These are phyloP conservation scores for Cosmia pyralina DNA, from an alignment of 2,888 invertebrate species.

Conservation along the genomic window DNA sequence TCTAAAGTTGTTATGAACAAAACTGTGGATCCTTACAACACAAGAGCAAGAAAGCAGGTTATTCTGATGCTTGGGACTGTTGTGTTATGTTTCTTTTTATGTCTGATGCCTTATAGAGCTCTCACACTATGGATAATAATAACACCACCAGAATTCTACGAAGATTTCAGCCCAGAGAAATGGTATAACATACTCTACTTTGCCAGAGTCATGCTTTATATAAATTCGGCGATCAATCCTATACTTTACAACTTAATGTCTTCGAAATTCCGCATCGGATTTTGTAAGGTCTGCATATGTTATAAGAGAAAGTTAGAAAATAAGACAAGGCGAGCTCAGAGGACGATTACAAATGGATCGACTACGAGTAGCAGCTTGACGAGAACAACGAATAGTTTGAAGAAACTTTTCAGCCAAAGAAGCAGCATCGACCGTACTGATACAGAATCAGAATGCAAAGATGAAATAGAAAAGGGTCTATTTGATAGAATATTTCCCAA, in stretches of 20 bases:
- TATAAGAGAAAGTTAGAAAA: slow-evolving; percentile 84
- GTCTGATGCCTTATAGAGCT: slow-evolving; percentile 96
- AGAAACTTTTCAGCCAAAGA: slow-evolving; percentile 87
- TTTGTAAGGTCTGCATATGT: slow-evolving; percentile 92
- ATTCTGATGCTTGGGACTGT: slow-evolving; percentile 96
- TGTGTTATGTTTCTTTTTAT: slow-evolving; percentile 96
- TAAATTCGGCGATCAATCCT: slow-evolving; percentile 97
- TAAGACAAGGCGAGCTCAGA: slow-evolving; percentile 82
- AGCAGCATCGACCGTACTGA: slow-evolving; percentile 84
- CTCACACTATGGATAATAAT: slow-evolving; percentile 95
- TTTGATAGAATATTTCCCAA: slow-evolving; percentile 82
- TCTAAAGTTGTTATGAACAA: slow-evolving; percentile 93
- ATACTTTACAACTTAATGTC: slow-evolving; percentile 98
- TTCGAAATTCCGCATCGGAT: slow-evolving; percentile 96
- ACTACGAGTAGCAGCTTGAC: slow-evolving; percentile 91
- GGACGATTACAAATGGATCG: slow-evolving; percentile 91
- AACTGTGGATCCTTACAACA: slow-evolving; percentile 93
- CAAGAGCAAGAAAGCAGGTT: slow-evolving; percentile 94
- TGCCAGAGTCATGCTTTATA: slow-evolving; percentile 95
- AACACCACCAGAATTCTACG: slow-evolving; percentile 92
- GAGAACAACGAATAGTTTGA: slow-evolving; percentile 90
- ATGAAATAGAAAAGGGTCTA: slow-evolving; percentile 74
- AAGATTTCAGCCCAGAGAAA: slow-evolving; percentile 93
- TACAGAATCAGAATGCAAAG: slow-evolving; percentile 77
- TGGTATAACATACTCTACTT: slow-evolving; percentile 96